Base-by-base conservation (phyloP, 2,113 vertebrate genomes). In the Australoheros scitulus region DNA sequence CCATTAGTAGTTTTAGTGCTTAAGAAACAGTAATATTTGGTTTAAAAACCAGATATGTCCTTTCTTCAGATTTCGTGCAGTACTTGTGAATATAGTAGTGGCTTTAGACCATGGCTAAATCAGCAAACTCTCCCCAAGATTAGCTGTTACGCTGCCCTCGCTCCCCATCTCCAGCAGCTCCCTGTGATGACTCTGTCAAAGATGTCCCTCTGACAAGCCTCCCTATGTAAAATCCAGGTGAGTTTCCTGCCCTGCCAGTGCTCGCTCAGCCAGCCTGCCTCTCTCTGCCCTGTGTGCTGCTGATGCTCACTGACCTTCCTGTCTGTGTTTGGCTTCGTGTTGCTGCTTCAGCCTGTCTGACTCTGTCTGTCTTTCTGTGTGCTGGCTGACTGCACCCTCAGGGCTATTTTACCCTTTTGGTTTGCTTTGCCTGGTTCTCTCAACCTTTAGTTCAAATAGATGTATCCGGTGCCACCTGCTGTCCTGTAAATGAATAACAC, bases 211-310 rank as follows among this genome's bases (percentile, higher is more conserved):
- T 93, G 95, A 92, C 88, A 82, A 91, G 94, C 87, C 87, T 93
- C 90, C 86, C 91, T 92, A 50, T 93, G 87, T 92, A 87, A 91
- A 80, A 89, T 87, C 92, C 94, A 96, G 96, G 96, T 96, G 95
- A 96, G 95, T 96, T 82, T 89, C 82, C 68, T 72, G 47, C 85
- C 80, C 87, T 82, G 88, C 72, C 80, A 87, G 88, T 83, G 61
- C 91, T 85, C 76, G 88, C 26, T 88, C 86, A 87, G 88, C 74
- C 87, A 87, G 87, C 85, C 83, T 88, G 88, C 86, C 79, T 90
- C 77, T 85, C 79, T 76, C 77, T 84, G 80, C 85, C 63, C 81
- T 92, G 70, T 91, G 89, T 92, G 89, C 91, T 89, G 87, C 85
- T 83, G 75, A 79, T 87, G 81, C 74, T 89, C 84, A 84, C 86